Base-by-base conservation (phyloP, 2,888 invertebrate genomes). In the Thymelicus lineola region DNA sequence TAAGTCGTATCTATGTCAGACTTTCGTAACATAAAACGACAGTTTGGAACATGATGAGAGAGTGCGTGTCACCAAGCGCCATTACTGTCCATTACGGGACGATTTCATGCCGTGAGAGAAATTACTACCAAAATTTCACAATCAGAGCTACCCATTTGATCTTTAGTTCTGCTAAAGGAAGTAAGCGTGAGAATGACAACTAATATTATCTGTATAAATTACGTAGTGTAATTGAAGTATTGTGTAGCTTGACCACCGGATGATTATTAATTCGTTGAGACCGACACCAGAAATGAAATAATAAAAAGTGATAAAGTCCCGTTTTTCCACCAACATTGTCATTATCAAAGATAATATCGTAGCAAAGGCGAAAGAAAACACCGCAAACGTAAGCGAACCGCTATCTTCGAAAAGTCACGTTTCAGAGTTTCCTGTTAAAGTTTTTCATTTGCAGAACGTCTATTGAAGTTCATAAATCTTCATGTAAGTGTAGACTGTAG, bases 71-170 rank as follows among this genome's bases (percentile, higher is more conserved):
- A 73, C 74, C 75, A 75, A 73, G 73, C 70, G 75, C 77, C 77
- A 80, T 81, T 81, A 81, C 76, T 74, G 73, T 69, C 77, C 77
- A 81, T 80, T 81, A 81, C 77, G 77, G 71, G 76, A 78, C 74
- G 73, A 75, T 76, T 73, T 75, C 73, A 71, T 72, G 74, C 65
- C 74, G 75, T 77, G 74, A 75, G 75, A 75, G 73, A 69, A 69
- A 63, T 63, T 48, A 45, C 74, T 68, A 74, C 73, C 70, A 68
- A 64, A 70, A 70, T 70, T 64, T 64, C 63, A 70, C 64, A 64
- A 70, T 63, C 55, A 38, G 10, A 58, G 57, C 68, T 68, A 57
- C 61, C 57, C 68, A 63, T 69, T 68, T 62, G 69, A 58, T 69
- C 48, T 69, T 69, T 69, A 69, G 63, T 69, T 63, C 57, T 63